Conservation (phyloP, 2,888 invertebrate species). For the Torymus auratus region DNA sequence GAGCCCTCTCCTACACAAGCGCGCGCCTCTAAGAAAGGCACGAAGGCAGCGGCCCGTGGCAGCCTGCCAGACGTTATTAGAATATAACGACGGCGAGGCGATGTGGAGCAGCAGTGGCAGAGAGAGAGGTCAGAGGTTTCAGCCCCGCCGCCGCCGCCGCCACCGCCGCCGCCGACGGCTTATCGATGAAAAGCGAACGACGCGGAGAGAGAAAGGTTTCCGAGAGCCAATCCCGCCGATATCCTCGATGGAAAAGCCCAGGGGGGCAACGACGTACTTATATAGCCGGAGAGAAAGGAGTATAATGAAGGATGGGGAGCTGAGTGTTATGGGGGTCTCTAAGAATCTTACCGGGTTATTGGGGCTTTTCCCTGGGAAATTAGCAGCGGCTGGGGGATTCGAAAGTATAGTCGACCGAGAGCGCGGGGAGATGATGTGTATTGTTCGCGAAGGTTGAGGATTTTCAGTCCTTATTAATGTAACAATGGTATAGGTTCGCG, state of each 20-base stretch:
- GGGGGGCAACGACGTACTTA: neutral
- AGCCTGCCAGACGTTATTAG: conserved; percentile 57
- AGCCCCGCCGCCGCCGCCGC: too few species aligned
- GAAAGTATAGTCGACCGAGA: too few species aligned
- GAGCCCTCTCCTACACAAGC: too few species aligned
- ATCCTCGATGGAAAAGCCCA: conserved; percentile 34
- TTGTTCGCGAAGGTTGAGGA: too few species aligned
- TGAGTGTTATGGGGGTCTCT: conserved; percentile 12
- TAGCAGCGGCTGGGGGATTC: too few species aligned
- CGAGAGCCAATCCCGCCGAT: conserved; percentile 55
- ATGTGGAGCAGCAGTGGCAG: neutral
- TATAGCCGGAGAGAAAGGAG: conserved; percentile 34
- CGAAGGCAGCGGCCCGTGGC: conserved; percentile 19
- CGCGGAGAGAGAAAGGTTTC: conserved; percentile 59
- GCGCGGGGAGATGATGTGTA: too few species aligned
- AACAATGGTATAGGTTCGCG: too few species aligned
- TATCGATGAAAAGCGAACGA: conserved; percentile 59
- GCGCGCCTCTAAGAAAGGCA: neutral
- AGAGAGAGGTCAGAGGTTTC: neutral
- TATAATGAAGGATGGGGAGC: conserved; percentile 20
- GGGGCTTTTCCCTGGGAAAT: too few species aligned
- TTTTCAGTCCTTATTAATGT: too few species aligned
- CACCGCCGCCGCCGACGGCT: conserved; percentile 43
- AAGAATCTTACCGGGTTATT: neutral
- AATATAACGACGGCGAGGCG: conserved; percentile 54